phyloP scores from a whole-genome alignment of 2,888 invertebrate species.

The Perithous albicinctus region DNA sequence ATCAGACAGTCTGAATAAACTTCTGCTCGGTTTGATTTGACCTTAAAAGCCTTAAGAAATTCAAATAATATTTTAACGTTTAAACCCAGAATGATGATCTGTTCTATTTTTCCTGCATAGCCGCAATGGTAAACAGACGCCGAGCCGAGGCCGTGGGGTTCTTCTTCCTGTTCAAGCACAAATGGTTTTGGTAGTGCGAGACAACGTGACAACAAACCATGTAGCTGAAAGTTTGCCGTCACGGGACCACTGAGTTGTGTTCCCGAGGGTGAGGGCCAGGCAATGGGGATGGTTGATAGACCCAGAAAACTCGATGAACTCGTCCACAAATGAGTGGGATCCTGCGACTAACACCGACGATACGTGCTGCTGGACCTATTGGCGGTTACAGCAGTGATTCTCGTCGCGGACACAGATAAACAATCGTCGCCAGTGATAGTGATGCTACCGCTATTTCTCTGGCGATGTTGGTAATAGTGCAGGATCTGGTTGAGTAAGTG shows the following conservation, averaged over 20 bases:
- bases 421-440: not conserved
- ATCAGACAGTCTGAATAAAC: too few relatives aligned
- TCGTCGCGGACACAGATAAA: not conserved
- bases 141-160: not conserved
- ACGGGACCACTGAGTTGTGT: constrained; percentile 14
- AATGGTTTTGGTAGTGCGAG: constrained; percentile 18
- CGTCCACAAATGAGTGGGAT: constrained; percentile 28
- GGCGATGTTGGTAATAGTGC: not conserved
- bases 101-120: not conserved
- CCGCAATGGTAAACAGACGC: not conserved
- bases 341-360: not conserved
- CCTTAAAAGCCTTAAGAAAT: too few relatives aligned
- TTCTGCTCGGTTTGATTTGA: too few relatives aligned
- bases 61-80: too few relatives aligned
- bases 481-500: not conserved
- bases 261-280: constrained; percentile 6
- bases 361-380: not conserved
- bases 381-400: not conserved
- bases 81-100: too few relatives aligned
- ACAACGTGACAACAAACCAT: constrained; percentile 20
- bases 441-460: not conserved
- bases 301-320: constrained; percentile 43
- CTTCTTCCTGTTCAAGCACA: constrained; percentile 27
- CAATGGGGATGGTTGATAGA: constrained; percentile 10
- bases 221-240: constrained; percentile 41